Conservation (phyloP, 2,113 vertebrate species). For the Triplophysa siluroides region DNA sequence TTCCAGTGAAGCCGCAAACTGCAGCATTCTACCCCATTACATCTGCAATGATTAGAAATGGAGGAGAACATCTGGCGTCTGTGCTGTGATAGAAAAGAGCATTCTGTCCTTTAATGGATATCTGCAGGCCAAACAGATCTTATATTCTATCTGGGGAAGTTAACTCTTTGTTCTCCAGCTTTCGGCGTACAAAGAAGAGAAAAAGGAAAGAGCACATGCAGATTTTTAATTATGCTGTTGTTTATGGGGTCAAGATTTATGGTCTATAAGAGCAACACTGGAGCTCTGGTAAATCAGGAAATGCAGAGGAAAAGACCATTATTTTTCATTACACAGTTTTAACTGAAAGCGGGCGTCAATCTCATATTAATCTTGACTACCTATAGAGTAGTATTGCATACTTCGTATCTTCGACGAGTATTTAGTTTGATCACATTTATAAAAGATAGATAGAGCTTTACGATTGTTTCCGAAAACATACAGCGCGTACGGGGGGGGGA, state of each 20-base stretch:
- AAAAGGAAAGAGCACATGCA: slow-evolving; percentile 48
- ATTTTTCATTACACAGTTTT: slow-evolving; percentile 17
- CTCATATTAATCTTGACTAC: no score
- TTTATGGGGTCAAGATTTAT: background rate
- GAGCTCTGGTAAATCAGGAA: background rate
- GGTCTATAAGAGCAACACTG: background rate
- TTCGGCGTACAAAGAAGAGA: slow-evolving; percentile 33
- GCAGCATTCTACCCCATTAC: slow-evolving; percentile 98
- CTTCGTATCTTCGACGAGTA: no score
- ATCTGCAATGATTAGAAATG: slow-evolving; percentile 97
- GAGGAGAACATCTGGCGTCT: slow-evolving; percentile 96
- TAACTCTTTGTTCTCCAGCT: slow-evolving; percentile 79
- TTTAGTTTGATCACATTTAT: no score
- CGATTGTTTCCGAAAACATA: no score
- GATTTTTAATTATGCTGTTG: background rate
- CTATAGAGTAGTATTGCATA: no score
- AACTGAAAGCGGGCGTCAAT: no score
- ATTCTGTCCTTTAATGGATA: slow-evolving; percentile 93
- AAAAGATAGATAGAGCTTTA: no score
- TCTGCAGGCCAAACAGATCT: slow-evolving; percentile 92
- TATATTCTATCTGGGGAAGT: slow-evolving; percentile 83
- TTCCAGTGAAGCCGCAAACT: slow-evolving; percentile 96
- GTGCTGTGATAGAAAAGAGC: slow-evolving; percentile 93
- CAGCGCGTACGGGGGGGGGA: no score
- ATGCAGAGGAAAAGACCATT: background rate